phyloP scores from a whole-genome alignment of 2,797 vertebrate species.

The Emydoidea blandingii region DNA sequence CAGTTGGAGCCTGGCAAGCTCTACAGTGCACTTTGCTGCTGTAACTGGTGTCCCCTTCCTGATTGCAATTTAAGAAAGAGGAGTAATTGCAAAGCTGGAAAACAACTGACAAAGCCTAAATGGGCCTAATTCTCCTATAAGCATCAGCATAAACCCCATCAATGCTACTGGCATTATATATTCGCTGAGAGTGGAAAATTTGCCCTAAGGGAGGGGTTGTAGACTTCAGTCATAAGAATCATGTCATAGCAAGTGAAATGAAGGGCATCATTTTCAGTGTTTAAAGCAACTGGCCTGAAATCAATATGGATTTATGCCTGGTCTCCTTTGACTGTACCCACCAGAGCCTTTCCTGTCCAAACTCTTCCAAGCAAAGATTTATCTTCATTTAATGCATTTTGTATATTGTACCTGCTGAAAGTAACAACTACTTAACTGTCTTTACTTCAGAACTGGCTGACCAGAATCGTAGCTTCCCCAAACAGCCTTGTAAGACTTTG shows the following conservation, averaged over 20 bases:
- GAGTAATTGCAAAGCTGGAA: conserved; percentile 26
- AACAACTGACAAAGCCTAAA: conserved; percentile 34
- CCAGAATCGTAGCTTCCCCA: background rate
- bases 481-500: background rate
- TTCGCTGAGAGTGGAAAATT: conserved; percentile 46
- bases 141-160: conserved; percentile 16
- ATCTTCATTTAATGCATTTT: conserved; percentile 32
- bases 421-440: background rate
- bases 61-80: background rate
- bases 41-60: background rate
- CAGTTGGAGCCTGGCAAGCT: background rate
- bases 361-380: conserved; percentile 33
- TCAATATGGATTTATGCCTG: conserved; percentile 67
- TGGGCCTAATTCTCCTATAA: conserved; percentile 46
- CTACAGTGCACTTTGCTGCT: background rate
- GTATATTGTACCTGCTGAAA: conserved; percentile 1
- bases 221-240: conserved; percentile 60
- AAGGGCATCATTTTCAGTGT: conserved; percentile 52
- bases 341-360: conserved; percentile 22
- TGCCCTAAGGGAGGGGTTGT: conserved; percentile 44
- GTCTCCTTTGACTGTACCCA: conserved; percentile 31
- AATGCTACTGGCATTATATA: conserved; percentile 51
- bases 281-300: conserved; percentile 57
- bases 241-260: conserved; percentile 66
- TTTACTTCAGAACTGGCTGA: background rate